Conservation (phyloP, 2,888 invertebrate genomes). For the Drosophila differens region DNA sequence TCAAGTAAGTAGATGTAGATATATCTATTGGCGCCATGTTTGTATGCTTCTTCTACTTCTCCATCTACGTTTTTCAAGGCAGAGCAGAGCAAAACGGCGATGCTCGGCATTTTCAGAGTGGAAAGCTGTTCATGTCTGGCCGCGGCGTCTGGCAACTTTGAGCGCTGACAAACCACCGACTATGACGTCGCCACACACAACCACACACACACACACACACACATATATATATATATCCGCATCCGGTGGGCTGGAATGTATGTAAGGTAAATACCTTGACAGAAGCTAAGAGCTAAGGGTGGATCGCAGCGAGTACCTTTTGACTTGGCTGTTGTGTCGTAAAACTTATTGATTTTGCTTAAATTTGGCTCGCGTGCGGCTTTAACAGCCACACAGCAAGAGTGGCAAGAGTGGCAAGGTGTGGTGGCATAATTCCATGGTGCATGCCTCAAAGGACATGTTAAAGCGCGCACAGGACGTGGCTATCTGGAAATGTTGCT, state of each 20-base stretch:
- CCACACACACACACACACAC: conserved; percentile 12
- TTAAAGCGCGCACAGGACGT: conserved; percentile 46
- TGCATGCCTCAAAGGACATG: conserved; percentile 62
- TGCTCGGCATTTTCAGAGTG: conserved; percentile 34
- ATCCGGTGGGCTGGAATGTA: conserved; percentile 41
- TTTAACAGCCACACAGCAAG: conserved; percentile 39
- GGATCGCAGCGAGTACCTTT: conserved; percentile 49
- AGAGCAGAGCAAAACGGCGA: conserved; percentile 5
- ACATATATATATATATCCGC: conserved; percentile 43
- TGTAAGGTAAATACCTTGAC: conserved; percentile 58
- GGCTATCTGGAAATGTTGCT: conserved; percentile 54
- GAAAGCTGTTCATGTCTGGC: conserved; percentile 55
- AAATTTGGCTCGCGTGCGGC: conserved; percentile 45
- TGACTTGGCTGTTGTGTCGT: conserved; percentile 47
- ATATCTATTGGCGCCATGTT: conserved; percentile 29
- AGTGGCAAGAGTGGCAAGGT: background rate
- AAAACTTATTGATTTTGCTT: conserved; percentile 65
- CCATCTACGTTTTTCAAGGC: background rate
- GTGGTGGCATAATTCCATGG: conserved; percentile 47
- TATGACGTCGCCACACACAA: conserved; percentile 28
- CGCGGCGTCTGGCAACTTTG: conserved; percentile 68
- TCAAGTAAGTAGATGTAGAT: conserved; percentile 46
- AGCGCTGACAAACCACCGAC: conserved; percentile 23
- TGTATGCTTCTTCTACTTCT: conserved; percentile 3
- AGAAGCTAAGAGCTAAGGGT: conserved; percentile 42